Base-by-base conservation (phyloP, 1,140 invertebrate species). In the Heliothis subflexa region DNA sequence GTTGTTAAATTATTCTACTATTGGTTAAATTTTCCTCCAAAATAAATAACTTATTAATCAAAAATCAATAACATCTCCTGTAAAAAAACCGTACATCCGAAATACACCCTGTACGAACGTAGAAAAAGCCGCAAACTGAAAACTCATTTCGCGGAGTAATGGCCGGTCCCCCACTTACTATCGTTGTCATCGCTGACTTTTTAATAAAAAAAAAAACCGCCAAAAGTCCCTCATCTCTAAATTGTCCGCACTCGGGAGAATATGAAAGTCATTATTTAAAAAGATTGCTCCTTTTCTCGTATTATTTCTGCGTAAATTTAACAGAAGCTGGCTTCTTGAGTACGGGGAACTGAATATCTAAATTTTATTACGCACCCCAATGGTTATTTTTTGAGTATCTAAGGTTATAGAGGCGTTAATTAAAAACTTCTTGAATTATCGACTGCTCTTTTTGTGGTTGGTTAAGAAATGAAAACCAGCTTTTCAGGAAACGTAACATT, bases 191-290 rank as follows among this genome's bases (percentile, higher is more conserved):
- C 83, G 79, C 72, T 71, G 83, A 81, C 75, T 88, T 93, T 94
- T 93, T 93, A 93, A 91, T 91, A 93, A 94, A 93, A 93, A 93
- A 93, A 93, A 83, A 77, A 45, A 25, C 21, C 12, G 28, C 47
- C 21, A 10, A 62, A 28, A 86, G 88, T 88, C 89, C 85, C 85
- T 93, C 93, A 93, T 93, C 93, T 92, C 91, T 93, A 93, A 94
- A 94, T 94, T 94, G 91, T 93, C 85, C 85, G 83, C 88, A 81
- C 91, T 88, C 89, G 91, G 85, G 87, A 87, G 93, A 93, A 93
- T 93, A 94, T 93, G 91, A 94, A 93, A 89, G 93, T 89, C 93
- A 89, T 94, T 94, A 93, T 94, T 93, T 93, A 93, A 93, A 91
- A 90, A 88, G 88, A 92, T 92, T 86, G 92, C 93, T 18, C 81